These are phyloP conservation scores for Leptatherina wallacei DNA, from an alignment of 2,797 vertebrate genomes.

Conservation along the genomic window DNA sequence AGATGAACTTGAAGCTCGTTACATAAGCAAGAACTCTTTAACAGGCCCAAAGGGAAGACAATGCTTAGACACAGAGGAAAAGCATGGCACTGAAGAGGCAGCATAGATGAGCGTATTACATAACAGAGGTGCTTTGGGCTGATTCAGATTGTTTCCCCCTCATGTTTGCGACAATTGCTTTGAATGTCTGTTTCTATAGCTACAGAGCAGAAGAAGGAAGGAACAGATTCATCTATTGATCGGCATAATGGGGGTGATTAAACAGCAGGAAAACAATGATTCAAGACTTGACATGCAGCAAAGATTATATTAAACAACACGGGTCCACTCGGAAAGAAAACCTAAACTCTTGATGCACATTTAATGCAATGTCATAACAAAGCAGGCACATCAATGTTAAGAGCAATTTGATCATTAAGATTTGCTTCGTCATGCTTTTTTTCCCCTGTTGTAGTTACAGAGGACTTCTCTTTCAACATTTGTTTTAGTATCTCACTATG, in stretches of 20 bases:
- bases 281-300: slow-evolving; percentile 22
- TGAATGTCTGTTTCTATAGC: slow-evolving; percentile 75
- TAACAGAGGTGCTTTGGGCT: slow-evolving; percentile 63
- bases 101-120: slow-evolving; percentile 63
- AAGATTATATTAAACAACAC: slow-evolving; percentile 38
- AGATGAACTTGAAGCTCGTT: slow-evolving; percentile 48
- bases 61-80: slow-evolving; percentile 52
- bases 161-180: slow-evolving; percentile 34
- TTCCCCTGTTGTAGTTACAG: not conserved
- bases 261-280: slow-evolving; percentile 23
- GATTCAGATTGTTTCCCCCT: slow-evolving; percentile 55
- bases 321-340: slow-evolving; percentile 19
- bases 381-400: not conserved
- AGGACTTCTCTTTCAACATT: not conserved
- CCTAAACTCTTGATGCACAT: not conserved
- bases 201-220: slow-evolving; percentile 53
- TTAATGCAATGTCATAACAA: not conserved
- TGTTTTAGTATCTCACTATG: too few relatives aligned
- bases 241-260: slow-evolving; percentile 55
- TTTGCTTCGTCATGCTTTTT: not conserved
- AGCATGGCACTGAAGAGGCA: slow-evolving; percentile 44
- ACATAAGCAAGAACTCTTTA: slow-evolving; percentile 48
- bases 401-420: not conserved
- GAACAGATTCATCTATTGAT: slow-evolving; percentile 59
- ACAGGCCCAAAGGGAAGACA: slow-evolving; percentile 46